Evolutionary conservation across 2,113 vertebrate species (phyloP).

Genomic region (Chiloscyllium plagiosum): DNA sequence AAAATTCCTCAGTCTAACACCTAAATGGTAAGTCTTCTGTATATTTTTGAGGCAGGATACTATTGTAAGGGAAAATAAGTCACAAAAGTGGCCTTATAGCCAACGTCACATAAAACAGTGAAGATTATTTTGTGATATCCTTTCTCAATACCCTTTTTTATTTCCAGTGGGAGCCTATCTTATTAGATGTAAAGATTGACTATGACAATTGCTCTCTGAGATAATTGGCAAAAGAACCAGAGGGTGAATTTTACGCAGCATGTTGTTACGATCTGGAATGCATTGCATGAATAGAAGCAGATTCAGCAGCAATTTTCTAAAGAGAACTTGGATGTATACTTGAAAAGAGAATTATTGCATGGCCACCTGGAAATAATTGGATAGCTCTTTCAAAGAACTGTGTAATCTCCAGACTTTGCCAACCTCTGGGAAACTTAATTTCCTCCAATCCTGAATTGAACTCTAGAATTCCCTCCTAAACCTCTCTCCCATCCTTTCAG

Average conservation of each 20-base stretch:
- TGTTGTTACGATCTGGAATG: background rate
- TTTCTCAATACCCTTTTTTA: background rate
- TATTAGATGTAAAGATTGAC: background rate
- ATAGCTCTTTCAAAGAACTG: background rate
- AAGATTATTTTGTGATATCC: background rate
- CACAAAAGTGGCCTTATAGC: too few relatives aligned
- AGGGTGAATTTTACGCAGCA: background rate
- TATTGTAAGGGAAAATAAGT: background rate
- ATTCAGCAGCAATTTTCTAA: background rate
- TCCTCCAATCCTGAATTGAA: background rate
- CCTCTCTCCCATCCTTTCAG: background rate
- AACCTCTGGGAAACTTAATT: background rate
- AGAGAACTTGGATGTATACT: background rate
- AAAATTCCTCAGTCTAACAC: background rate
- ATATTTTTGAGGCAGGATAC: background rate
- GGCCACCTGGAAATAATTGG: background rate
- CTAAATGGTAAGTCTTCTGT: background rate
- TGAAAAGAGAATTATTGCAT: background rate
- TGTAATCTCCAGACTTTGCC: background rate
- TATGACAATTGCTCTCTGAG: background rate
- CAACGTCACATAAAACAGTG: background rate
- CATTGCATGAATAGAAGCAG: background rate
- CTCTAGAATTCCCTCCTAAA: background rate
- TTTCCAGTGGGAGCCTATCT: background rate
- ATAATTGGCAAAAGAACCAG: background rate